These are phyloP conservation scores for Labroides dimidiatus DNA, from an alignment of 2,797 vertebrate genomes.

Conservation along the genomic window DNA sequence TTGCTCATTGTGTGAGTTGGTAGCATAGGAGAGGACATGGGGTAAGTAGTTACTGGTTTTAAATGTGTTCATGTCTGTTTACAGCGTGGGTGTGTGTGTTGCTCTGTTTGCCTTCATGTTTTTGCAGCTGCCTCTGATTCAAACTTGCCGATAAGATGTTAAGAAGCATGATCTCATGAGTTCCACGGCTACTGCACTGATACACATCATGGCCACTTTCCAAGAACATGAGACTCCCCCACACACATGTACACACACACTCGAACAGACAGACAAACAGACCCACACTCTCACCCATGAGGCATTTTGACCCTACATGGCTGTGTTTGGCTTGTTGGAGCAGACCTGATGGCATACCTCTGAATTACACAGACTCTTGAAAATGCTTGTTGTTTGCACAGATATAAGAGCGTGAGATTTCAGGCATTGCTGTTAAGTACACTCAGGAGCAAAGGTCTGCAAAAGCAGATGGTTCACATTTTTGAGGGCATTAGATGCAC, in stretches of 20 bases:
- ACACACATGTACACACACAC: conserved; percentile 18
- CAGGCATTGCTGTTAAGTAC: not conserved
- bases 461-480: not conserved
- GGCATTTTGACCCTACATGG: conserved; percentile 67
- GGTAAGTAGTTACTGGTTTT: conserved; percentile 15
- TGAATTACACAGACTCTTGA: conserved; percentile 7
- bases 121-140: conserved; percentile 74
- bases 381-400: not conserved
- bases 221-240: conserved; percentile 30
- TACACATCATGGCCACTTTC: conserved; percentile 63
- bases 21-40: conserved; percentile 6
- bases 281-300: conserved; percentile 29
- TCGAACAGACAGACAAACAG: conserved; percentile 32
- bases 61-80: conserved; percentile 32
- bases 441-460: not conserved
- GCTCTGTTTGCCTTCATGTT: conserved; percentile 46
- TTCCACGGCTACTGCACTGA: conserved; percentile 70
- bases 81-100: conserved; percentile 12
- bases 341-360: not conserved
- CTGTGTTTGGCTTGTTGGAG: conserved; percentile 12
- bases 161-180: conserved; percentile 72
- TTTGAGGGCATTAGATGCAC: not conserved
- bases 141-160: conserved; percentile 61
- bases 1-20: conserved; percentile 20
- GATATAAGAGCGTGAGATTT: not conserved